These are phyloP conservation scores for Trichonephila inaurata DNA, from an alignment of 1,140 invertebrate genomes.

Conservation along the genomic window DNA sequence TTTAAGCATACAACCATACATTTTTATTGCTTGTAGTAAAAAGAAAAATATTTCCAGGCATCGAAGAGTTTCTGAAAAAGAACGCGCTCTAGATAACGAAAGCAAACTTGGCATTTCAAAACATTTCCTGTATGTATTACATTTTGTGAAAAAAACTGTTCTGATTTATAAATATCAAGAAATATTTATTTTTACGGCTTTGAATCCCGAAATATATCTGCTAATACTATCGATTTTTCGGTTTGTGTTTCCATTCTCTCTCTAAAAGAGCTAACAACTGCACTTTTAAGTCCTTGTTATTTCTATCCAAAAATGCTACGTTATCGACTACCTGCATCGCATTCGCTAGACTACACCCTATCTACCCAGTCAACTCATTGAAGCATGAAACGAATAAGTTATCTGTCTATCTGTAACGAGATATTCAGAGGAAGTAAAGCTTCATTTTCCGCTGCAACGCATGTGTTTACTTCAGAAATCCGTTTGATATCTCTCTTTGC, in stretches of 20 bases:
- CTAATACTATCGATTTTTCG: not conserved
- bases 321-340: conserved; percentile 29
- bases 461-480: conserved; percentile 48
- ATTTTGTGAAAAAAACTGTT: not conserved
- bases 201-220: not conserved
- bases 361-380: not conserved
- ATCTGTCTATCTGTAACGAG: conserved; percentile 41
- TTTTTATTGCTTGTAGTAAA: no score
- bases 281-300: not conserved
- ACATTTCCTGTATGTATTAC: no score
- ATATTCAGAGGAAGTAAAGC: conserved; percentile 58
- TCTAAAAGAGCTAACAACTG: not conserved
- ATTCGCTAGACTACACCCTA: not conserved
- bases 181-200: not conserved
- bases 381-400: conserved; percentile 47
- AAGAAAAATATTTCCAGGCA: no score
- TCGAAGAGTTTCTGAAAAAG: no score
- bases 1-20: no score
- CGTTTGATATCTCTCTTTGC: conserved; percentile 23
- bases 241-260: not conserved
- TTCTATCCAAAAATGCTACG: not conserved
- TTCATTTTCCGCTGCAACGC: conserved; percentile 59
- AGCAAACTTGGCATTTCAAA: no score
- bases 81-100: no score
- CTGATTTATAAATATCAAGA: not conserved